Base-by-base conservation (phyloP, 2,797 vertebrate genomes). In the Esox masquinongy region DNA sequence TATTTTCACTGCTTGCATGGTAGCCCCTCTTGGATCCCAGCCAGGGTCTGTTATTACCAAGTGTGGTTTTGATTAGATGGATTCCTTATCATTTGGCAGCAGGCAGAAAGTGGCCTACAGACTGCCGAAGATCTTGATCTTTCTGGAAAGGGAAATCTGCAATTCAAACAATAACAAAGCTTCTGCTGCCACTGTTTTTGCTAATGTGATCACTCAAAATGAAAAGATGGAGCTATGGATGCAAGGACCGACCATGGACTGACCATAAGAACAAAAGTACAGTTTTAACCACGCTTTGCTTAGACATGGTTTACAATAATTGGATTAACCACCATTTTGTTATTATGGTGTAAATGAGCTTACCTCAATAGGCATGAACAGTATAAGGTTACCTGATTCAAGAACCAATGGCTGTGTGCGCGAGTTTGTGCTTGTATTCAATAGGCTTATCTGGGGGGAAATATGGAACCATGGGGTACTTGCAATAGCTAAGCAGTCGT, bases 21-120 rank as follows among this genome's bases (percentile, higher is more conserved):
- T 87, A 79, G 82, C 77, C 78, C 79, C 76, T 81, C 72, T 67
- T 47, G 24, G 74, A 70, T 74, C 83, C 34, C 68, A 70, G 71
- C 80, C 70, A 77, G 72, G 76, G 77, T 77, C 86, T 87, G 84
- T 87, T 88, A 87, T 84, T 79, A 81, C 80, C 36, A 39, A n/a
- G 19, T 69, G 75, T 81, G 77, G 73, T 78, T 88, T 85, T 85
- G 84, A 91, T 81, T 80, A 79, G 79, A 24, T 61, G 22, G 43
- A 76, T 83, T 83, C 74, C 90, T 93, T 92, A 93, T 92, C 90
- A 26, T 84, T 78, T 74, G 85, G 85, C 83, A 85, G 84, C 90
- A 90, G 90, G 73, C 89, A 86, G 92, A 85, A 88, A 92, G n/a
- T 22, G 16, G 29, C 70, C 72, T 78, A 31, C 61, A 81, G 81